Conservation (phyloP, 2,888 invertebrate species). For the Epinotia nisella region DNA sequence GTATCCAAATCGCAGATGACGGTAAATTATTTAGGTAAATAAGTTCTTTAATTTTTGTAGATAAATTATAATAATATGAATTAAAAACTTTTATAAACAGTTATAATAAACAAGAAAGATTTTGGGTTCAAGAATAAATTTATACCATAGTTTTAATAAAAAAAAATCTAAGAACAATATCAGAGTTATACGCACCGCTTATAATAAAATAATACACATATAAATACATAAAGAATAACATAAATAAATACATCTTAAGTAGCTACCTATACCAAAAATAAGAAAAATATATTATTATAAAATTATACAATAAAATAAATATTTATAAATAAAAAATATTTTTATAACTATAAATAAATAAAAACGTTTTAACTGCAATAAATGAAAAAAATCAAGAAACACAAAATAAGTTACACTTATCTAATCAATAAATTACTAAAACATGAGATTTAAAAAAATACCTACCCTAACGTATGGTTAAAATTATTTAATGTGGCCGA, state of each 20-base stretch:
- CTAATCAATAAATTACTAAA: conserved; percentile 51
- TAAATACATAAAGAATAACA: conserved; percentile 30
- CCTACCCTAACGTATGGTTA: background rate
- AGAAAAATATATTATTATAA: too few species aligned
- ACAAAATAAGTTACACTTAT: conserved; percentile 37
- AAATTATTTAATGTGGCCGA: background rate
- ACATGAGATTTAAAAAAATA: too few species aligned
- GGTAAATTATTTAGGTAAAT: too few species aligned
- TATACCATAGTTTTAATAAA: conserved; percentile 10
- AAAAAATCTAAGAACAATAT: conserved; percentile 53
- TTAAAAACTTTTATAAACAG: too few species aligned
- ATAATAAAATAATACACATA: conserved; percentile 36
- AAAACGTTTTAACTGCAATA: too few species aligned
- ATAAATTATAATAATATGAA: too few species aligned
- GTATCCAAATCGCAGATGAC: too few species aligned
- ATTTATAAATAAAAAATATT: too few species aligned
- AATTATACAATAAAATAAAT: too few species aligned
- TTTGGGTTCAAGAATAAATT: background rate
- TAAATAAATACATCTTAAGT: background rate
- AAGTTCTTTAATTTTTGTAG: too few species aligned
- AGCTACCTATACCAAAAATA: too few species aligned
- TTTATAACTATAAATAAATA: too few species aligned
- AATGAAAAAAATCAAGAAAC: conserved; percentile 57
- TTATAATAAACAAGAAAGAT: background rate
- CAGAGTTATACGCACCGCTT: conserved; percentile 75